Evolutionary conservation across 2,113 vertebrate species (phyloP).

Genomic region (Pachycephala philippinensis): DNA sequence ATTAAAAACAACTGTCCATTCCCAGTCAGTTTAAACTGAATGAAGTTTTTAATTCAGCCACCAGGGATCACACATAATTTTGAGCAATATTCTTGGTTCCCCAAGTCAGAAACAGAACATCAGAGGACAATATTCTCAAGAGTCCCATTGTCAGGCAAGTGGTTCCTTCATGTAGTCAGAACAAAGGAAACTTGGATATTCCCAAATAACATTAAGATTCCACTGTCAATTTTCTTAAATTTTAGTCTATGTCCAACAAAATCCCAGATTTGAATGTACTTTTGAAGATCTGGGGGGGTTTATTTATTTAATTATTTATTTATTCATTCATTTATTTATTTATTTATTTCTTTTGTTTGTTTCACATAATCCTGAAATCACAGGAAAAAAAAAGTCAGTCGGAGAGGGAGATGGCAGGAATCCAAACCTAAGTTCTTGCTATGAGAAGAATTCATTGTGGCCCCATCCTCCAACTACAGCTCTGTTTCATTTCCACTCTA

Average conservation of each 20-base stretch:
- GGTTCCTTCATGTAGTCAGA: background rate
- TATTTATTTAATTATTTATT: background rate
- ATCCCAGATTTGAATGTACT: rapidly evolving
- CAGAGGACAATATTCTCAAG: background rate
- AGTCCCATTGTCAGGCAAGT: background rate
- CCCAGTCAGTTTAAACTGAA: background rate
- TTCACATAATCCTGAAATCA: background rate
- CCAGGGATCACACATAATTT: background rate
- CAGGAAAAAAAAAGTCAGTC: background rate
- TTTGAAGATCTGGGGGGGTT: background rate
- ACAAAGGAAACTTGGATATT: background rate
- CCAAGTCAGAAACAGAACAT: background rate
- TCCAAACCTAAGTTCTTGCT: background rate
- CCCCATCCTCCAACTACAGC: background rate
- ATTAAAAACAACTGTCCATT: background rate
- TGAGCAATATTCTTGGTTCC: background rate
- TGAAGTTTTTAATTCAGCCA: background rate
- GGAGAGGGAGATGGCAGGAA: background rate
- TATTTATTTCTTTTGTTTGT: background rate
- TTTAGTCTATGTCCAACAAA: background rate
- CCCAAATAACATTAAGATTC: background rate
- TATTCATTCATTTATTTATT: background rate
- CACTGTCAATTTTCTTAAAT: background rate
- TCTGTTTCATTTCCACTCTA: background rate
- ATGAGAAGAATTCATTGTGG: background rate